These are phyloP conservation scores for Mormyrops attenuatus DNA, from an alignment of 2,797 vertebrate genomes.

Conservation along the genomic window DNA sequence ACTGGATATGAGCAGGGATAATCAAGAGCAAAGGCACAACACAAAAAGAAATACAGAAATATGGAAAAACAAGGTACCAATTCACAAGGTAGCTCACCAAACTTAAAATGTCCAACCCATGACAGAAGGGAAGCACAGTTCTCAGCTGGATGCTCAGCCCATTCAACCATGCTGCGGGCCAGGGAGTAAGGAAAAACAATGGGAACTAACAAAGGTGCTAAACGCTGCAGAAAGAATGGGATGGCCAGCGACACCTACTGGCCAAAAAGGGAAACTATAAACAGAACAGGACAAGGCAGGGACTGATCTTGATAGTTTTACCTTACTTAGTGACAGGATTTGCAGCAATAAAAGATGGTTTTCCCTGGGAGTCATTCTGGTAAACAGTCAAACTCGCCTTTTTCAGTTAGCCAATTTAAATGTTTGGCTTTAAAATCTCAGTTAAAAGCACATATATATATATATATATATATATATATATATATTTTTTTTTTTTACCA, in stretches of 20 bases:
- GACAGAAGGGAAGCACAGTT: neutral
- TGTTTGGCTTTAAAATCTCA: neutral
- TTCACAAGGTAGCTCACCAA: neutral
- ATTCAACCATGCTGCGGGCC: neutral
- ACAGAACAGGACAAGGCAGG: neutral
- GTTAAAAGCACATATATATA: neutral
- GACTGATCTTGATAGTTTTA: neutral
- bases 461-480: neutral
- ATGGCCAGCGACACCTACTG: neutral
- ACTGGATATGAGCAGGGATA: neutral
- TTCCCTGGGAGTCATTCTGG: neutral
- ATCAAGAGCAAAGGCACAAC: neutral
- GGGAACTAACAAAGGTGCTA: neutral
- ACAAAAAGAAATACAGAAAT: neutral
- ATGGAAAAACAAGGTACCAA: neutral
- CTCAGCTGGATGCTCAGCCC: neutral
- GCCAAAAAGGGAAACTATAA: neutral
- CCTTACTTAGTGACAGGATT: neutral
- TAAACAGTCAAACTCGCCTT: neutral
- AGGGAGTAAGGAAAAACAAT: neutral
- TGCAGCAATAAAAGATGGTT: neutral
- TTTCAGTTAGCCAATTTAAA: neutral
- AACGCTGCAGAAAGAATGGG: neutral
- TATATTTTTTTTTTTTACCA: neutral
- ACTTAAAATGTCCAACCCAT: neutral